Base-by-base conservation (phyloP, 2,113 vertebrate genomes). In the Telmatochromis sp. region DNA sequence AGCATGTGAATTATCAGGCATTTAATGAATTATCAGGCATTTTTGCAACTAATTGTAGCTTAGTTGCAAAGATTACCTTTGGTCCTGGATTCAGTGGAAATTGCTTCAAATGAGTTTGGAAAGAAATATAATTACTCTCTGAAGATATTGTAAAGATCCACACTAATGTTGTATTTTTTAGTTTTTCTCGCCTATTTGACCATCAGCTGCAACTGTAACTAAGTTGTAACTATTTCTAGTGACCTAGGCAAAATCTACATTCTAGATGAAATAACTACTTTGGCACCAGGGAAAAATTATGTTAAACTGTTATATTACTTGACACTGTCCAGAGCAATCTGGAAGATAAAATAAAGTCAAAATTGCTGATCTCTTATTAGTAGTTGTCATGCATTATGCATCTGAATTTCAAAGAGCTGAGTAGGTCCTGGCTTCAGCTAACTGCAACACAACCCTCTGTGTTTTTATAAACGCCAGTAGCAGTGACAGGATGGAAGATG, bases 341-440 rank as follows among this genome's bases (percentile, higher is more conserved):
- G 35, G 10, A 47, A 51, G 75, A 85, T 86, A 45, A 90, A 92
- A 88, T 82, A 53, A 88, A 83, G 63, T 21, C 47, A 63, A 82
- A 93, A 86, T 81, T 91, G 90, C 85, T 91, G 87, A 93, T 85
- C 78, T 89, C 71, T 73, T 79, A 71, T 83, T 68, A 86, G 84
- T 21, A 79, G 55, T 21, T 87, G 31, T 88, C 85, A 87, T 89
- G 37, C 79, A 92, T 93, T 89, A 89, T 91, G 57, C 37, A 92
- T 87, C 47, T 82, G 68, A 40, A 82, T 87, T 92, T 82, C 42
- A 91, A 89, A 81, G 81, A 71, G 45, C 50, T 60, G 54, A 65
- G 47, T 12, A 85, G 78, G 37, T 75, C 81, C 21, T 58, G 37
- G 21, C 81, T n/a, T 47, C 21, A 26, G 21, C 50, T 53, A 60